A percentile compares a stretch with the other conserved stretches of the same genome.
These are phyloP conservation scores for Callipepla squamata DNA, from an alignment of 2,113 vertebrate genomes.

Conservation along the genomic window DNA sequence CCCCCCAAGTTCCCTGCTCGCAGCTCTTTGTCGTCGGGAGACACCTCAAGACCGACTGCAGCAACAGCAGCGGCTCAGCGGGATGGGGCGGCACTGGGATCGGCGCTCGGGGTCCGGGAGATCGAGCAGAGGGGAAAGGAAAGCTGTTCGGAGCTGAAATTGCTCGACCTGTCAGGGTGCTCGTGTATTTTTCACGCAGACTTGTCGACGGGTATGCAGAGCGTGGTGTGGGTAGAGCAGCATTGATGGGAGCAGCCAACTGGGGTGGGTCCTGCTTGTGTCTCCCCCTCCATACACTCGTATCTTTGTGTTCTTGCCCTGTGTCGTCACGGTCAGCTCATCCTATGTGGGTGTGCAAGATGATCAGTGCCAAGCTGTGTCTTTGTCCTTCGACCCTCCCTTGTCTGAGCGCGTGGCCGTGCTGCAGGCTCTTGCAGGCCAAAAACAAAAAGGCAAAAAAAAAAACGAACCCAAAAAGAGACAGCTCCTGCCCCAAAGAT, in stretches of 20 bases:
- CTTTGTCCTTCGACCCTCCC: neutral
- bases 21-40: constrained; percentile 52
- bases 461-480: neutral
- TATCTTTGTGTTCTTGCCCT: neutral
- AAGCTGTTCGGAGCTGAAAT: rapidly evolving
- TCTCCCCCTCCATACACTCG: too few species aligned
- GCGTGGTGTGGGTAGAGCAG: neutral
- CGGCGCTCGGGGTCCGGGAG: rapidly evolving
- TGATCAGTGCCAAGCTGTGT: neutral
- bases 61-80: constrained; percentile 42
- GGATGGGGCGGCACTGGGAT: rapidly evolving
- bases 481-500: neutral
- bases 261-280: too few species aligned
- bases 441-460: too few species aligned
- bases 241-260: neutral
- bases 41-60: constrained; percentile 21
- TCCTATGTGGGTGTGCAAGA: neutral
- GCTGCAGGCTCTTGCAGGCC: neutral
- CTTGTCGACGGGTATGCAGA: neutral
- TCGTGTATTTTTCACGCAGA: neutral
- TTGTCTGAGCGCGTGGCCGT: too few species aligned
- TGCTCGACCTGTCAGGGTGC: neutral
- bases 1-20: neutral
- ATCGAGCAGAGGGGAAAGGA: rapidly evolving
- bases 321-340: neutral